Evolutionary conservation across 1,140 invertebrate species (phyloP).

Genomic region (Asbolus verrucosus): DNA sequence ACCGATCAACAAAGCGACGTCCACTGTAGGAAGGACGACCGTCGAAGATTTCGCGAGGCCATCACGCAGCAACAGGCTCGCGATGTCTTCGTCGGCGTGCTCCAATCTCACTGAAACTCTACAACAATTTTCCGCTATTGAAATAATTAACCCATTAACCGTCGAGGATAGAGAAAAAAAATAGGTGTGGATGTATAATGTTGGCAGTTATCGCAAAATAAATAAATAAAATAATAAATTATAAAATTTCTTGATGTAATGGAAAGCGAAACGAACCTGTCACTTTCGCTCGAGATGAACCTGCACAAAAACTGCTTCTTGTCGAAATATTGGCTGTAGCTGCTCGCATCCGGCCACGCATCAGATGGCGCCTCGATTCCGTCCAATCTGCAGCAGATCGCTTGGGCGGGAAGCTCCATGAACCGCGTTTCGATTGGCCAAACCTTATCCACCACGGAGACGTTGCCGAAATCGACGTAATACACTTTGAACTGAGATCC

Average conservation of each 20-base stretch:
- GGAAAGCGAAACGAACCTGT: constrained; percentile 59
- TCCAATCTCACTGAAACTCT: constrained; percentile 1
- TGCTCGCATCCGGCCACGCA: constrained; percentile 69
- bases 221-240: constrained; percentile 6
- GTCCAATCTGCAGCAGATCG: constrained; percentile 73
- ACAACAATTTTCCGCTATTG: neutral
- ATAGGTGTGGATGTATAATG: no score
- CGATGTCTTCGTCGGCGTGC: constrained; percentile 61
- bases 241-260: neutral
- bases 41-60: constrained; percentile 64
- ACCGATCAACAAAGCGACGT: constrained; percentile 55
- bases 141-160: no score
- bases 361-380: constrained; percentile 69
- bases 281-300: constrained; percentile 54
- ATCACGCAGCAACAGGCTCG: constrained; percentile 63
- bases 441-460: constrained; percentile 72
- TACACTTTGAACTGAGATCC: constrained; percentile 72
- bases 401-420: constrained; percentile 76
- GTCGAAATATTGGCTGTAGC: constrained; percentile 71
- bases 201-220: no score
- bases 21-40: constrained; percentile 19
- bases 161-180: no score
- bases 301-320: constrained; percentile 68
- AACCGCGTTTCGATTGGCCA: constrained; percentile 76
- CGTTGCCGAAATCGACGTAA: constrained; percentile 83